Percentiles rank a stretch among this genome's conserved stretches.
Conservation (phyloP, 2,888 invertebrate genomes). For the Slavum lentiscoides region DNA sequence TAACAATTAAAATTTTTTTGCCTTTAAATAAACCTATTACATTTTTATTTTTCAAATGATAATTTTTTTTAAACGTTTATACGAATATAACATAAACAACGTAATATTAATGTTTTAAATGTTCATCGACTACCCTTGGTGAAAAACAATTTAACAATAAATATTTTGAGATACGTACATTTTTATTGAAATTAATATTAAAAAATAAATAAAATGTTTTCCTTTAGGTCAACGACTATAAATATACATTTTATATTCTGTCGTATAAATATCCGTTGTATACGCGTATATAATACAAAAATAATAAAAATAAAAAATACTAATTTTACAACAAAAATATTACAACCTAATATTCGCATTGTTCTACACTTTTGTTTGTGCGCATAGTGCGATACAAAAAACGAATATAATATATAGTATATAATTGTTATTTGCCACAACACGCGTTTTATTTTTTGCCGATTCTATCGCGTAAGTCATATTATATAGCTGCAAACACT, state of each 20-base stretch:
- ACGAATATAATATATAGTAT: background rate
- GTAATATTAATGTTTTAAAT: too few relatives aligned
- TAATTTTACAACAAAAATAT: background rate
- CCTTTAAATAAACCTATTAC: too few relatives aligned
- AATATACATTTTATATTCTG: conserved; percentile 11
- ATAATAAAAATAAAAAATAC: background rate
- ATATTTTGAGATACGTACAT: background rate
- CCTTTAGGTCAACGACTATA: conserved; percentile 11
- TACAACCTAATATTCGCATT: background rate
- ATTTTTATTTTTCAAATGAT: too few relatives aligned
- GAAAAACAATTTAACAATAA: background rate
- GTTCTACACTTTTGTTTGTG: background rate
- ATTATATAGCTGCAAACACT: too few relatives aligned
- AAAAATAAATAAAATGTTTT: conserved; percentile 10
- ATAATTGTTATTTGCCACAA: background rate
- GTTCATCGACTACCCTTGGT: background rate
- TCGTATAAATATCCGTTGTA: background rate
- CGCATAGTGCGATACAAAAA: background rate
- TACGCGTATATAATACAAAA: background rate
- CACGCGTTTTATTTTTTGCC: background rate
- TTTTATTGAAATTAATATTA: conserved; percentile 9
- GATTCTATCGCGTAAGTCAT: background rate
- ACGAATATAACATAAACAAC: too few relatives aligned
- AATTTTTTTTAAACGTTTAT: too few relatives aligned
- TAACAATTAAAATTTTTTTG: too few relatives aligned